Percentiles rank a stretch among this genome's conserved stretches.
Conservation (phyloP, 2,888 invertebrate genomes). For the Drosophila rubida region DNA sequence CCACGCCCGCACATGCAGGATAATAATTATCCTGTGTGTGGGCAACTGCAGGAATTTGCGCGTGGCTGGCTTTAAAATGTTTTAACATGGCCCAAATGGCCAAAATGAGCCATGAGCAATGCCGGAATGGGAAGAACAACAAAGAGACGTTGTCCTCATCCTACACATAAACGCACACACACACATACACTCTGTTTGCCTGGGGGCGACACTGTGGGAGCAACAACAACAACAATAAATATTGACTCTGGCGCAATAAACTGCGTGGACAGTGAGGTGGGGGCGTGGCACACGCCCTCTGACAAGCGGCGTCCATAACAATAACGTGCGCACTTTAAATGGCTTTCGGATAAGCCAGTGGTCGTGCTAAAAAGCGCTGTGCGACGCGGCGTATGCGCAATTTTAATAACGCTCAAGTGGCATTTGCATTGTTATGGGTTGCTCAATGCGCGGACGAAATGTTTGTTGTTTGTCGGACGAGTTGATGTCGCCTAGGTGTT, state of each 20-base stretch:
- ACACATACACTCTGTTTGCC: neutral
- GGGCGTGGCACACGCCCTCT: constrained; percentile 4
- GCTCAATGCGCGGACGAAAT: neutral
- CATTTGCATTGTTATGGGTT: constrained; percentile 44
- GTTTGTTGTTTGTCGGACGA: constrained; percentile 23
- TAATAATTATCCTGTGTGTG: constrained; percentile 55
- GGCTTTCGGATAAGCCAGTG: constrained; percentile 56
- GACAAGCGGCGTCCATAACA: constrained; percentile 40
- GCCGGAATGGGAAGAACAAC: constrained; percentile 29
- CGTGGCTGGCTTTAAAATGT: constrained; percentile 65
- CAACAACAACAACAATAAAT: constrained; percentile 62
- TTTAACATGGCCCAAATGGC: constrained; percentile 43
- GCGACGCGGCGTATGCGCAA: constrained; percentile 71
- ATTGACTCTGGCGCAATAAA: constrained; percentile 74
- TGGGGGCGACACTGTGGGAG: constrained; percentile 30
- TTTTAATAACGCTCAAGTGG: constrained; percentile 67
- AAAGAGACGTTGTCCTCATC: constrained; percentile 26
- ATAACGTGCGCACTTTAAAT: constrained; percentile 65
- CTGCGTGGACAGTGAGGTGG: constrained; percentile 26
- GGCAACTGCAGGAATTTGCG: constrained; percentile 57
- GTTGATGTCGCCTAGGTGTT: constrained; percentile 34
- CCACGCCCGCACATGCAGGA: constrained; percentile 13
- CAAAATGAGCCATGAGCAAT: constrained; percentile 9
- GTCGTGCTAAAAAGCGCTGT: constrained; percentile 17
- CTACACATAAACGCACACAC: neutral